Percentiles rank a stretch among this genome's conserved stretches.
Evolutionary conservation across 2,113 vertebrate species (phyloP).

Genomic region (Forbesichthys papilliferus): DNA sequence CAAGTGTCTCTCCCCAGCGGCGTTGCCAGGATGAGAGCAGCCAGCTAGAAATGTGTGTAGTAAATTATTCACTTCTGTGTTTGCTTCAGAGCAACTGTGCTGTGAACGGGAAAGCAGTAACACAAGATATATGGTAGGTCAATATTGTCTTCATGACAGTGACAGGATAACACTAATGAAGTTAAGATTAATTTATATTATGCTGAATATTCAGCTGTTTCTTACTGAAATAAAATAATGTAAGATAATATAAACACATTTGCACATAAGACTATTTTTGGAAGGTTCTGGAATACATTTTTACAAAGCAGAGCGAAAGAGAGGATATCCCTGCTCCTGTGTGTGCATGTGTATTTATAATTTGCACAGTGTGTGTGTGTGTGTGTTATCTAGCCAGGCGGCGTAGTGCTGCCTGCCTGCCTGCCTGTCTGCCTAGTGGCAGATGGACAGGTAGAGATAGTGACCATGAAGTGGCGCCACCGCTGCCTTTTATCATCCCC

Average conservation of each 20-base stretch:
- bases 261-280: background rate
- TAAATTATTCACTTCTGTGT: conserved; percentile 70
- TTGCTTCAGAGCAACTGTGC: conserved; percentile 48
- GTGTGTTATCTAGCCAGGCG: background rate
- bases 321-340: conserved; percentile 23
- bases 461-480: conserved; percentile 71
- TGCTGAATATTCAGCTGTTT: too few relatives aligned
- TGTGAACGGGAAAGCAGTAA: conserved; percentile 42
- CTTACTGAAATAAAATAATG: background rate
- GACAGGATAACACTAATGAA: too few relatives aligned
- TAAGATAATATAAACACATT: conserved; percentile 19
- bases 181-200: too few relatives aligned
- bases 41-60: conserved; percentile 51
- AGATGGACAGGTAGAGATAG: conserved; percentile 82
- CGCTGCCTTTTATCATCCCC: conserved; percentile 68
- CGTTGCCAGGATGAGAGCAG: conserved; percentile 42
- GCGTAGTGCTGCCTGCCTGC: background rate
- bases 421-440: conserved; percentile 60
- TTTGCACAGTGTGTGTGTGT: conserved; percentile 15
- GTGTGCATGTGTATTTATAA: conserved; percentile 20
- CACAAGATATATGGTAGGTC: conserved; percentile 43
- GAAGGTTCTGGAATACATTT: background rate
- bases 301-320: conserved; percentile 8
- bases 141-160: conserved; percentile 20
- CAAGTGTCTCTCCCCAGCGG: conserved; percentile 25